Evolutionary conservation across 2,797 vertebrate genomes (phyloP).

Genomic region (Aldrovandia affinis): DNA sequence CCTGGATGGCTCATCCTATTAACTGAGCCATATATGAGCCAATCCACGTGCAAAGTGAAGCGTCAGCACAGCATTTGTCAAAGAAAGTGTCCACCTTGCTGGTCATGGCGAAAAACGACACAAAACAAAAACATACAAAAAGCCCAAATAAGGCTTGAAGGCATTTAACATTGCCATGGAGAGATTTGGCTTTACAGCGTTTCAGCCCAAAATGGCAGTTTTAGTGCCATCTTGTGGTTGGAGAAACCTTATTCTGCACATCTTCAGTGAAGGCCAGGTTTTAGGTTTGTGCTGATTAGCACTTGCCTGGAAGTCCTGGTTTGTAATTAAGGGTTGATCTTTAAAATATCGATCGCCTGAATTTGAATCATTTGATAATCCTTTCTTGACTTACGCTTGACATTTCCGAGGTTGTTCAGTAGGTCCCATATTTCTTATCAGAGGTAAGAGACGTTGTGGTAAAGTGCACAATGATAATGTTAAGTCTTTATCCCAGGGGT

Average conservation of each 20-base stretch:
- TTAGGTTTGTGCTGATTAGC: neutral
- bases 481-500: no score
- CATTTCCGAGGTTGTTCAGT: neutral
- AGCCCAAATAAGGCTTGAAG: neutral
- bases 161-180: neutral
- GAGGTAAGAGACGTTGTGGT: neutral
- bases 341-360: neutral
- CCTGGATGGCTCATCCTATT: no score
- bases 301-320: neutral
- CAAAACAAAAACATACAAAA: no score
- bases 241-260: neutral
- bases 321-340: neutral
- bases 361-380: neutral
- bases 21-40: no score
- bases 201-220: neutral
- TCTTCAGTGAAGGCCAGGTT: neutral
- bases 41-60: no score
- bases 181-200: neutral
- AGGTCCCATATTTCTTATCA: neutral
- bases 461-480: neutral
- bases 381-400: neutral
- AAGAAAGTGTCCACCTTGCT: no score
- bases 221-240: constrained; percentile 48
- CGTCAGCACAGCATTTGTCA: no score
- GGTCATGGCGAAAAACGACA: no score